A percentile compares a stretch with the other conserved stretches of the same genome.
phyloP scores from a whole-genome alignment of 2,797 vertebrate genomes.

The Acestrorhynchus altus region DNA sequence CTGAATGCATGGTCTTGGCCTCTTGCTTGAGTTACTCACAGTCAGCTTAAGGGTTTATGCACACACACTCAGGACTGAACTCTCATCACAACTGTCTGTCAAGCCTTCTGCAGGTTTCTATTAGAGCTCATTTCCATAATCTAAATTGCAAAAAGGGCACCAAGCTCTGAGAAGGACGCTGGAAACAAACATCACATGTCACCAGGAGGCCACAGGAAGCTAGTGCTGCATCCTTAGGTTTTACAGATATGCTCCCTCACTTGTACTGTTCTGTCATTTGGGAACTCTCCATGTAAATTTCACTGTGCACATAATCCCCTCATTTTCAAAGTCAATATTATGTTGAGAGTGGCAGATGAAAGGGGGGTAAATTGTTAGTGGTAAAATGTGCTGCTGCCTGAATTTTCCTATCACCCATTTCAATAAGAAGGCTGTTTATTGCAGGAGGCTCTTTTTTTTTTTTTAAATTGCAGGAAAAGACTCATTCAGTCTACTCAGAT shows the following conservation, averaged over 20 bases:
- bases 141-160: constrained; percentile 73
- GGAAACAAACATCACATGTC: constrained; percentile 65
- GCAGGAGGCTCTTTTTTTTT: constrained; percentile 12
- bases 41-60: constrained; percentile 16
- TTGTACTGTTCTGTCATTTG: constrained; percentile 64
- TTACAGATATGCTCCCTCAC: constrained; percentile 61
- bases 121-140: constrained; percentile 78
- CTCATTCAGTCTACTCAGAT: constrained; percentile 17
- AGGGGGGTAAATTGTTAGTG: constrained; percentile 27
- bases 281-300: constrained; percentile 37
- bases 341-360: constrained; percentile 37
- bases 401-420: constrained; percentile 28
- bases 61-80: constrained; percentile 12
- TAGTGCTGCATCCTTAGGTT: constrained; percentile 63
- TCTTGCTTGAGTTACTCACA: constrained; percentile 15
- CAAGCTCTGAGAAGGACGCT: constrained; percentile 57
- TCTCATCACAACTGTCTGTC: constrained; percentile 72
- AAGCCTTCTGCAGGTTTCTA: constrained; percentile 67
- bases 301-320: constrained; percentile 29
- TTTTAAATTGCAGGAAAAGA: constrained; percentile 34
- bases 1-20: constrained; percentile 36
- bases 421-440: constrained; percentile 27
- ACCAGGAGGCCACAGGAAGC: constrained; percentile 65
- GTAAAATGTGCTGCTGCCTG: constrained; percentile 29
- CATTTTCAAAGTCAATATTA: constrained; percentile 61